Conservation (phyloP, 2,888 invertebrate genomes). For the Drosophila kuntzei region DNA sequence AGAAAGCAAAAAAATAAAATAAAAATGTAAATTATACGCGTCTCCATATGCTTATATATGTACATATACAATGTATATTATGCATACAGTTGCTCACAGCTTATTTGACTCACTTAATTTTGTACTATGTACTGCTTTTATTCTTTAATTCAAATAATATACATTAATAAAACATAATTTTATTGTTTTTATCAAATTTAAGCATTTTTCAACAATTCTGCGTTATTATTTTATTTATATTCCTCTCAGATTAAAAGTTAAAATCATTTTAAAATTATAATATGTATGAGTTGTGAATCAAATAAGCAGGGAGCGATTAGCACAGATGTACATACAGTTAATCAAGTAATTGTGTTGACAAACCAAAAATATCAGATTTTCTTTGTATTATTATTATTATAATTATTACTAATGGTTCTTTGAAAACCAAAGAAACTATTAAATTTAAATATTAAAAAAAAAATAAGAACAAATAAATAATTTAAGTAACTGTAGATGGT, state of each 20-base stretch:
- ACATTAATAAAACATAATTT: no score
- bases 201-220: no score
- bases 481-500: background rate
- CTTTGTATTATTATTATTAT: no score
- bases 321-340: no score
- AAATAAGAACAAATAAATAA: background rate
- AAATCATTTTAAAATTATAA: background rate
- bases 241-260: background rate
- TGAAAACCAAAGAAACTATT: no score
- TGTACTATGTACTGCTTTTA: background rate
- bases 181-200: no score
- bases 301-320: no score
- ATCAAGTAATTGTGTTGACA: no score
- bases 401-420: no score
- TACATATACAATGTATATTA: background rate
- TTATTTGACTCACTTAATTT: background rate
- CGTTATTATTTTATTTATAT: background rate
- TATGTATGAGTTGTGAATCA: background rate
- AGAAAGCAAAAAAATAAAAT: slow-evolving; percentile 10
- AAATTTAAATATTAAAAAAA: background rate
- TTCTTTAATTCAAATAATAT: background rate
- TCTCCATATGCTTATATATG: background rate
- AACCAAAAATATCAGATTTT: no score
- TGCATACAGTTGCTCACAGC: background rate
- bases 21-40: slow-evolving; percentile 5